phyloP scores from a whole-genome alignment of 1,140 invertebrate species.

The Antheraea pernyi region DNA sequence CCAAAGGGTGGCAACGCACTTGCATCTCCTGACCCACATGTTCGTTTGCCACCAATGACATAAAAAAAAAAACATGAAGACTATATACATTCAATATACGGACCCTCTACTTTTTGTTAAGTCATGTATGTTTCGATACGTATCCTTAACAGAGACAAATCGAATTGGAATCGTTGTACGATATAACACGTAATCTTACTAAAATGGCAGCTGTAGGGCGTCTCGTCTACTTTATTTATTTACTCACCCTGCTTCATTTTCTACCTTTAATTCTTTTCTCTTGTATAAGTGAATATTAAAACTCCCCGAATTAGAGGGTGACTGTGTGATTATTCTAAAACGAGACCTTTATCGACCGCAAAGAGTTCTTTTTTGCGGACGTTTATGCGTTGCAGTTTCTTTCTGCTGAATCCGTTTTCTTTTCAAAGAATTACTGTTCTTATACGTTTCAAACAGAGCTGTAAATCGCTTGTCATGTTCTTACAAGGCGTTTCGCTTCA shows the following conservation, averaged over 20 bases:
- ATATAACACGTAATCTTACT: constrained; percentile 66
- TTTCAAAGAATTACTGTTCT: not conserved
- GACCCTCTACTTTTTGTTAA: not conserved
- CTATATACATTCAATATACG: too few relatives aligned
- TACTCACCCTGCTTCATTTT: constrained; percentile 68
- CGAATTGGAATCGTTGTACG: constrained; percentile 55
- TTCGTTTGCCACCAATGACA: too few relatives aligned
- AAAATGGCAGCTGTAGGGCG: constrained; percentile 42
- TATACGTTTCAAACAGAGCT: not conserved
- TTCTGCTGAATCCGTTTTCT: not conserved
- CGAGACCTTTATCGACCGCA: constrained; percentile 24
- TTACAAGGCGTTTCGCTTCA: constrained; percentile 27
- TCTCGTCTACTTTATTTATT: constrained; percentile 62
- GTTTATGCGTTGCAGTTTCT: not conserved
- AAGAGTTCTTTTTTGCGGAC: constrained; percentile 38
- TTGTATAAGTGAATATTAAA: constrained; percentile 75
- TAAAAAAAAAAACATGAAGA: too few relatives aligned
- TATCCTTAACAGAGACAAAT: constrained; percentile 47
- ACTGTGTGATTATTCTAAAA: constrained; percentile 23
- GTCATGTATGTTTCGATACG: constrained; percentile 32
- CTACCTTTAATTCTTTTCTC: constrained; percentile 72
- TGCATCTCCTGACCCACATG: too few relatives aligned
- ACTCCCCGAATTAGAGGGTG: constrained; percentile 56
- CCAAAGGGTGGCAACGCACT: too few relatives aligned
- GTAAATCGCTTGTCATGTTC: constrained; percentile 12